These are phyloP conservation scores for Fregata magnificens DNA, from an alignment of 2,113 vertebrate genomes.

Conservation along the genomic window DNA sequence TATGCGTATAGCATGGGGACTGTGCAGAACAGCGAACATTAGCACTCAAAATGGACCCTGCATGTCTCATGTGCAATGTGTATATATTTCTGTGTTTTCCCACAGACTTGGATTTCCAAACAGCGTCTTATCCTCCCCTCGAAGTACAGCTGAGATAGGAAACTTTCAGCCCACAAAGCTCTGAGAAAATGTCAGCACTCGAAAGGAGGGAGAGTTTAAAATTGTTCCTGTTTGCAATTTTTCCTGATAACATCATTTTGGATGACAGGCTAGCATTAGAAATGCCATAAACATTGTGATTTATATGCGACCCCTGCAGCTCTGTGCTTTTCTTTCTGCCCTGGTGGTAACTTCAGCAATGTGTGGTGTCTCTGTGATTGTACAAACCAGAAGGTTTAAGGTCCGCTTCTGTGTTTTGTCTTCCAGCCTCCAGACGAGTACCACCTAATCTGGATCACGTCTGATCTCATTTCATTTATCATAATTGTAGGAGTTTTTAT, in stretches of 20 bases:
- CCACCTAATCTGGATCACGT: constrained; percentile 89
- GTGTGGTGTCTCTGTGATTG: not conserved
- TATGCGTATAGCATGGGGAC: not conserved
- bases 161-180: not conserved
- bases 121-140: not conserved
- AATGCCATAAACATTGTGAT: not conserved
- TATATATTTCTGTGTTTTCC: not conserved
- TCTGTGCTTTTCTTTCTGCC: not conserved
- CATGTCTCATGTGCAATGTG: not conserved
- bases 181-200: not conserved
- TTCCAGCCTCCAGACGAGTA: constrained; percentile 90
- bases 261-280: not conserved
- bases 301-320: not conserved
- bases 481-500: constrained; percentile 88
- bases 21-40: not conserved
- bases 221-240: not conserved
- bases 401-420: constrained; percentile 34
- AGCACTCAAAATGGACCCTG: not conserved
- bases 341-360: not conserved
- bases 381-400: not conserved
- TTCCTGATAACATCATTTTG: not conserved
- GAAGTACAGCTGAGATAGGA: not conserved
- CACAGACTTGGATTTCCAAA: not conserved
- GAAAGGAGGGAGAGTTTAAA: not conserved
- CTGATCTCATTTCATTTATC: constrained; percentile 88